Evolutionary conservation across 2,797 vertebrate genomes (phyloP), one percentile per base, ranked within the genome.

Genomic region (Pangasius larnaudii): DNA sequence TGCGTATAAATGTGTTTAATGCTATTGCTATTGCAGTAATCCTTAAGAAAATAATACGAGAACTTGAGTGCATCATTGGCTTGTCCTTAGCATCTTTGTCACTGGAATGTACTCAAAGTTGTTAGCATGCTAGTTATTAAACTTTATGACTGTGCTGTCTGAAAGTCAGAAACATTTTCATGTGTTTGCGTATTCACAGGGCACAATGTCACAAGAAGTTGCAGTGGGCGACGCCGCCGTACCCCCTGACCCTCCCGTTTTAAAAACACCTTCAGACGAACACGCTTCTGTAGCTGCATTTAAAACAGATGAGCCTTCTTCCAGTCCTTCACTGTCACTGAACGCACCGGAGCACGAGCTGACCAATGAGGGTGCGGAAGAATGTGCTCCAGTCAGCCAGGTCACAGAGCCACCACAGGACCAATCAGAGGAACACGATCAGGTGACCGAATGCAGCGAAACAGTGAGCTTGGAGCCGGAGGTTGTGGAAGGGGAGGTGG

Each of bases 381-480:
- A 91, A 82, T 90, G 88, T 3, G 14, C 49, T 33, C 7, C 75
- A 2, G 33, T 46, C 18, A 33, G 27, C 9, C 83, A 86, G 59
- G 8, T 83, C 22, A 79, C 86, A 49, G 91, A 92, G 56, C 84
- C 42, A 88, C 89, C 5, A 0, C 59, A 61, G 5, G 91, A 92
- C 85, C 92, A 90, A 79, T 75, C 86, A 8, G 88, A 92, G 71
- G 65, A 72, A 3, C 56, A 81, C 0, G 88, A 87, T 93, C 95
- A 92, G 69, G 30, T 91, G 92, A 87, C 90, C 0, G 97, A 96
- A 63, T 98, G 97, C 93, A 94, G 92, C 91, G 98, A 99, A 88
- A 95, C 97, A 0, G 96, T 99, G 91, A 98, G 93, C 92, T 96
- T 99, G n/a, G 97, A 99, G 87, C 88, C 94, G 0, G 95, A 97